Evolutionary conservation across 2,113 vertebrate genomes (phyloP), one percentile per base, ranked within the genome.

Genomic region (Menura novaehollandiae): DNA sequence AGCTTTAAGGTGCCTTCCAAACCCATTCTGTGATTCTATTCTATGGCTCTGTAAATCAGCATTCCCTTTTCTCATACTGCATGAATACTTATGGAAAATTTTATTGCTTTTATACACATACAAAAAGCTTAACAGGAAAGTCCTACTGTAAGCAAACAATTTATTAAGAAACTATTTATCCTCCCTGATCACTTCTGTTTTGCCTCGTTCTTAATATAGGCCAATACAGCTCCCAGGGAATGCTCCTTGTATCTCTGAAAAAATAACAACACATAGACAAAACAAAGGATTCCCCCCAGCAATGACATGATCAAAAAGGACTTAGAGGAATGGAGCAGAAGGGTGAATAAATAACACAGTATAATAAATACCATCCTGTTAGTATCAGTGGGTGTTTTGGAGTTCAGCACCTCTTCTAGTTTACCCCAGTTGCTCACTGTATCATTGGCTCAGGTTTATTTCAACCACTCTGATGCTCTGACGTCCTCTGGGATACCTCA

Each of bases 71-170:
- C 43, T n/a, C 30, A 56, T 3, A 87, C 81, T 11, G 8, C 37
- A 62, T 3, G 1, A 72, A 66, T 8, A 78, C 13, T 72, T 59
- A 60, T 0, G 0, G 16, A 41, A 75, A 52, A 39, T 6, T 8
- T 5, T 13, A 28, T 11, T 37, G 7, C 0, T 46, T 67, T 75
- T 59, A 86, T 11, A 76, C 3, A 49, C 2, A 30, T 10, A 23
- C 6, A 52, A 60, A 79, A 81, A 64, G 27, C 14, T 17, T 28
- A 86, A 35, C 14, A 41, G 24, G 51, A 39, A 75, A 71, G 16
- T 26, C 39, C 30, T 85, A 67, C 33, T 39, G 6, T 20, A 89
- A 68, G 13, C 6, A 41, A 85, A 89, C 18, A 59, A 46, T 21
- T 75, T 44, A 55, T 32, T 81, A 82, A 82, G 11, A 87, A 91